Conservation (phyloP, 2,888 invertebrate species). For the Nomada flava region DNA sequence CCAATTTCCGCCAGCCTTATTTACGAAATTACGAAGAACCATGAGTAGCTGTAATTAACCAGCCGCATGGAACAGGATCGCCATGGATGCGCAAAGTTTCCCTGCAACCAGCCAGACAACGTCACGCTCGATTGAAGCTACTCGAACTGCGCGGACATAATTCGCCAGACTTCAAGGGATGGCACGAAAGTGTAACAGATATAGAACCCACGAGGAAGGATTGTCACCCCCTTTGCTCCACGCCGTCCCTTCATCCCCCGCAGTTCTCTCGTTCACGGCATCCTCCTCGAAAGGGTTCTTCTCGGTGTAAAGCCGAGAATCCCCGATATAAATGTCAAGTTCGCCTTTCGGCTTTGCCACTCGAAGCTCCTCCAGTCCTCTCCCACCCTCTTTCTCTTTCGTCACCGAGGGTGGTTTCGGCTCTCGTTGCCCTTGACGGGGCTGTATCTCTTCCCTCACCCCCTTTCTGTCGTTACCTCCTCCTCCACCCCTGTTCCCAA, state of each 20-base stretch:
- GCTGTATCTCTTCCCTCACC: conserved; percentile 49
- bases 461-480: conserved; percentile 47
- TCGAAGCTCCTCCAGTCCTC: conserved; percentile 50
- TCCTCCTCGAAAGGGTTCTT: conserved; percentile 68
- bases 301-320: conserved; percentile 83
- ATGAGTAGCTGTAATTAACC: no score
- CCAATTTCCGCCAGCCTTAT: no score
- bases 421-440: conserved; percentile 62
- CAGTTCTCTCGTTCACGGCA: conserved; percentile 40
- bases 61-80: no score
- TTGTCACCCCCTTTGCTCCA: neutral
- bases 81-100: neutral
- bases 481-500: conserved; percentile 4
- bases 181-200: conserved; percentile 23
- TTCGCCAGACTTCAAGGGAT: conserved; percentile 45
- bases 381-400: conserved; percentile 54
- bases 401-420: conserved; percentile 61
- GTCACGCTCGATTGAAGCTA: conserved; percentile 56
- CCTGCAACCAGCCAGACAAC: no score
- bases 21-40: no score
- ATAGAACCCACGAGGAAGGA: conserved; percentile 44
- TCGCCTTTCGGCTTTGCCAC: conserved; percentile 78
- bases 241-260: neutral
- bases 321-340: conserved; percentile 83
- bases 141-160: conserved; percentile 55